Evolutionary conservation across 2,888 invertebrate species (phyloP).

Genomic region (Julus scandinavius): DNA sequence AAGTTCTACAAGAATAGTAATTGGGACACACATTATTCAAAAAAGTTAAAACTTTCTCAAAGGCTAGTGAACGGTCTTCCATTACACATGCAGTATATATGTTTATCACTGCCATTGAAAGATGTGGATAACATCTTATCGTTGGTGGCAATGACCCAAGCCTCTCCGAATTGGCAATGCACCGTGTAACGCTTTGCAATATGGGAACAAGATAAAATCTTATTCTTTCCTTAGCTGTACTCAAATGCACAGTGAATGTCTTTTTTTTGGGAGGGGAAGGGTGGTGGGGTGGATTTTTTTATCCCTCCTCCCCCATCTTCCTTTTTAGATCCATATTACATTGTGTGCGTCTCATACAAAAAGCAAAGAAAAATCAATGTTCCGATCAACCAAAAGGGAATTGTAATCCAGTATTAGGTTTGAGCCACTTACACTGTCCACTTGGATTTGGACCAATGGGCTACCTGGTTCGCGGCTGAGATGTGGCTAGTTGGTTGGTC

Average conservation of each 20-base stretch:
- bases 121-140: neutral
- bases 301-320: neutral
- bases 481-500: neutral
- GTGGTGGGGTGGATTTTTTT: neutral
- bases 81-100: neutral
- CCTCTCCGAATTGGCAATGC: neutral
- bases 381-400: slow-evolving; percentile 1
- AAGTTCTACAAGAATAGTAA: neutral
- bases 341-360: slow-evolving; percentile 1
- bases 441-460: slow-evolving; percentile 1
- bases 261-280: neutral
- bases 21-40: neutral
- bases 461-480: neutral
- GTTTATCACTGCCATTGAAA: neutral
- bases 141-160: neutral
- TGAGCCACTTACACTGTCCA: slow-evolving; percentile 1
- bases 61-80: neutral
- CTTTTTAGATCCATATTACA: neutral
- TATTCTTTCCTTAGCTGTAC: neutral
- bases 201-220: neutral
- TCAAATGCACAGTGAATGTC: neutral
- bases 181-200: slow-evolving; percentile 1
- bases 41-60: neutral
- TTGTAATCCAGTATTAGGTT: slow-evolving; percentile 1
- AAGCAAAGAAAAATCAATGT: neutral